Conservation (phyloP, 2,888 invertebrate genomes). For the Eudasyphora cyanicolor region DNA sequence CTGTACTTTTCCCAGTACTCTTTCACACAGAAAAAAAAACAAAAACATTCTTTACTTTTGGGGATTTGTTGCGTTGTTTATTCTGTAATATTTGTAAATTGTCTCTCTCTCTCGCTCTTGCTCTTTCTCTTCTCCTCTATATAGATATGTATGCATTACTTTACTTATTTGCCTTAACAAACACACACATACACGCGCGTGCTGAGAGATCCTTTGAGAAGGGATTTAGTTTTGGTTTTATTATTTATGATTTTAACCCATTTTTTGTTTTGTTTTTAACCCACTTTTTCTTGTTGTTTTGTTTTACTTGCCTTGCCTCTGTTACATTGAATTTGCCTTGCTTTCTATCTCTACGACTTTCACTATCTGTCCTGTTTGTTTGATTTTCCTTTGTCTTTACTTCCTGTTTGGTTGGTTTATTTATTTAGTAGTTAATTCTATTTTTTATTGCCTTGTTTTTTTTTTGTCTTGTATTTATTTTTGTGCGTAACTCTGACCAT, state of each 20-base stretch:
- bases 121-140: too few species aligned
- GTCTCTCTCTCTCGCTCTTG: too few species aligned
- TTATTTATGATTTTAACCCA: slow-evolving; percentile 18
- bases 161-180: slow-evolving; percentile 46
- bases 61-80: slow-evolving; percentile 62
- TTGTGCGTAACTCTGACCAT: background rate
- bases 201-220: slow-evolving; percentile 31
- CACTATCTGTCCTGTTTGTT: slow-evolving; percentile 22
- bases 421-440: slow-evolving; percentile 43
- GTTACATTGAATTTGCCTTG: slow-evolving; percentile 12
- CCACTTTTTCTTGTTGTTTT: slow-evolving; percentile 40
- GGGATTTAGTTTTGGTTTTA: slow-evolving; percentile 51
- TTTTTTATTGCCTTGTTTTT: slow-evolving; percentile 56
- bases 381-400: background rate
- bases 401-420: slow-evolving; percentile 36
- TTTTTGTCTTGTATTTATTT: slow-evolving; percentile 40
- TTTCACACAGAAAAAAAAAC: background rate
- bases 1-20: slow-evolving; percentile 62
- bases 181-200: too few species aligned
- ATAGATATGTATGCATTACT: too few species aligned
- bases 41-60: slow-evolving; percentile 26
- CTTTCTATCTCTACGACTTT: slow-evolving; percentile 26
- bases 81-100: slow-evolving; percentile 23
- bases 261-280: slow-evolving; percentile 44
- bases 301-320: too few species aligned